Percentiles rank a stretch among this genome's conserved stretches.
These are phyloP conservation scores for Drosophila fungiperda DNA, from an alignment of 2,888 invertebrate genomes.

Conservation along the genomic window DNA sequence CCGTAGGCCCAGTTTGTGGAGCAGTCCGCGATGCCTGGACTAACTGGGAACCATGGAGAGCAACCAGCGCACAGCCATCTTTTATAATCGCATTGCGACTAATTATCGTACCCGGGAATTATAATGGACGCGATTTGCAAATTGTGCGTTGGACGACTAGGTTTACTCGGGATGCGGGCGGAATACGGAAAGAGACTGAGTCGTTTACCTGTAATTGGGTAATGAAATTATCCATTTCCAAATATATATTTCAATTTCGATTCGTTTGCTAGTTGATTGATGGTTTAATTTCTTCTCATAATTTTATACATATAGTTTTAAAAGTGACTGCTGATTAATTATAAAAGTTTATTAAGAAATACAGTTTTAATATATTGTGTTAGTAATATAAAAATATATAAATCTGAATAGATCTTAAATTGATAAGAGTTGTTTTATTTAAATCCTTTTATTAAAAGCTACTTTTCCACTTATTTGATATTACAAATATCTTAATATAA, in stretches of 20 bases:
- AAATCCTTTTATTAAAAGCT: background rate
- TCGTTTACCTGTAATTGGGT: background rate
- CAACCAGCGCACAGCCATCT: constrained; percentile 48
- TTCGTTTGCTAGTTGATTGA: background rate
- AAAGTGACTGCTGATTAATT: background rate
- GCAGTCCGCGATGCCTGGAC: background rate
- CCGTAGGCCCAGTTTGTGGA: constrained; percentile 12
- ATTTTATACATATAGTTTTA: background rate
- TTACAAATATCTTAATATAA: background rate
- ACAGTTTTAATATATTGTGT: background rate
- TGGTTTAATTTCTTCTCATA: background rate
- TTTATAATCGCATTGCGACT: constrained; percentile 82
- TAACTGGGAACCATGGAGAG: background rate
- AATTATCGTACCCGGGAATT: constrained; percentile 83
- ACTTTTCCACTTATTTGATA: background rate
- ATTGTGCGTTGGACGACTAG: constrained; percentile 55
- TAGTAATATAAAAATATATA: background rate
- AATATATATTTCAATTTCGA: background rate
- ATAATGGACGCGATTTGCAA: constrained; percentile 74
- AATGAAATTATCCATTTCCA: no score
- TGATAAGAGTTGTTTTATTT: background rate
- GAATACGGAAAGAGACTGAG: background rate
- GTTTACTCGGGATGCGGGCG: constrained; percentile 12
- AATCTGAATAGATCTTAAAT: background rate
- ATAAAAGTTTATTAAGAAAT: background rate